These are phyloP conservation scores for Chloebia gouldiae DNA, from an alignment of 2,113 vertebrate genomes.

Conservation along the genomic window DNA sequence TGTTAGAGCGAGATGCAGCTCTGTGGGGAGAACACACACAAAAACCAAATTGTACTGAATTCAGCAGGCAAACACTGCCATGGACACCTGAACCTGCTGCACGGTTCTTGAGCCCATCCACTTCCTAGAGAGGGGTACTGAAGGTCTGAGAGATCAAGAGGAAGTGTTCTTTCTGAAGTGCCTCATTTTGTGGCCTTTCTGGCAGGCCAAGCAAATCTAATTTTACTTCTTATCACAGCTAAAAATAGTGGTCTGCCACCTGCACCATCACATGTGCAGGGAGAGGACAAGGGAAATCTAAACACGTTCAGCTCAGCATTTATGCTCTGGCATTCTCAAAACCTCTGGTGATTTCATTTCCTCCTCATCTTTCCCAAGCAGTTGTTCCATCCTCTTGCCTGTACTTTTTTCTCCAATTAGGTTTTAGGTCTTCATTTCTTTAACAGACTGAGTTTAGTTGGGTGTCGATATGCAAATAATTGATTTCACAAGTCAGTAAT, in stretches of 20 bases:
- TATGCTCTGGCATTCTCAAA: background rate
- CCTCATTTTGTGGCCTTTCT: background rate
- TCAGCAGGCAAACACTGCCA: background rate
- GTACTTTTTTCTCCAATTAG: background rate
- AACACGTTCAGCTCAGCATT: background rate
- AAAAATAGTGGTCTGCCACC: background rate
- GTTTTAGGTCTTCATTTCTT: background rate
- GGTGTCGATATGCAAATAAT: background rate
- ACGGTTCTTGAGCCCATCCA: background rate
- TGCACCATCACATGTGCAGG: background rate
- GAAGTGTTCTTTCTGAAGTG: background rate
- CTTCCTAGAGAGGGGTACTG: background rate
- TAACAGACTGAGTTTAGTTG: background rate
- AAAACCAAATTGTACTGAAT: background rate
- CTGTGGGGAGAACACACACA: conserved; percentile 59
- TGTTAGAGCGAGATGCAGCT: conserved; percentile 94
- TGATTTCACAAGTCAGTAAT: background rate
- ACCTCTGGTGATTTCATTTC: background rate
- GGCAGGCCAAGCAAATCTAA: background rate
- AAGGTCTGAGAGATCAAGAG: background rate
- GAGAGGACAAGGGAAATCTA: background rate
- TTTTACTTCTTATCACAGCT: background rate
- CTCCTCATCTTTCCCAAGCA: background rate
- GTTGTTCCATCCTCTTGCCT: background rate
- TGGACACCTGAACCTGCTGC: background rate